Percentiles rank a stretch among this genome's conserved stretches.
phyloP scores from a whole-genome alignment of 2,113 vertebrate species.

The Trichomycterus rosablanca region DNA sequence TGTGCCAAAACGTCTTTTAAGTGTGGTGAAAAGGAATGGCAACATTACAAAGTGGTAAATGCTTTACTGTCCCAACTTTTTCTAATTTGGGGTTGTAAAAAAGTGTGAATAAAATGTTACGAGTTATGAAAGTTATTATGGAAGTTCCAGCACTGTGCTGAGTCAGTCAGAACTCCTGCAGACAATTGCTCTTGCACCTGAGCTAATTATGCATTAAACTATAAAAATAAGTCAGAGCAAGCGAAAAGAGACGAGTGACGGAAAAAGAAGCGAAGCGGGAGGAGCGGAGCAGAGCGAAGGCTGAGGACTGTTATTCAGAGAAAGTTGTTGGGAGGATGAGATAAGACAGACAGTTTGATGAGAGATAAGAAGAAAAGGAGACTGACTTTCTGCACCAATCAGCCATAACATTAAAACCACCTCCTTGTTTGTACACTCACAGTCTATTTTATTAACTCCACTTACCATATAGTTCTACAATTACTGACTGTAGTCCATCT shows the following conservation, averaged over 20 bases:
- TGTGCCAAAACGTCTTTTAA: too few species aligned
- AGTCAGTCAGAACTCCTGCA: neutral
- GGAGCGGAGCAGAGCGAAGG: neutral
- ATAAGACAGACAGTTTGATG: constrained; percentile 5
- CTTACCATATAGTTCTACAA: too few species aligned
- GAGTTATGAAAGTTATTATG: neutral
- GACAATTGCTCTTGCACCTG: constrained; percentile 1
- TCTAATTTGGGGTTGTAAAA: too few species aligned
- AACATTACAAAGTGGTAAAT: too few species aligned
- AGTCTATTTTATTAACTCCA: too few species aligned
- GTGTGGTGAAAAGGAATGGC: too few species aligned
- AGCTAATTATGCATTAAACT: constrained; percentile 7
- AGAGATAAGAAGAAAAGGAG: neutral
- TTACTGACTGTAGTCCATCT: too few species aligned
- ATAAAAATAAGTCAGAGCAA: neutral
- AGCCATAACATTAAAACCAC: too few species aligned
- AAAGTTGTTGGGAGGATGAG: neutral
- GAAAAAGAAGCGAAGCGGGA: neutral
- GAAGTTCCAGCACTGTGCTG: neutral
- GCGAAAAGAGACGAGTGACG: neutral
- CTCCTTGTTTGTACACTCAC: too few species aligned
- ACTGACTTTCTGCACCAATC: too few species aligned
- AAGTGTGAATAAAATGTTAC: too few species aligned
- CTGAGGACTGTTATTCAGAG: neutral
- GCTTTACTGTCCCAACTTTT: too few species aligned